Percentiles rank a stretch among this genome's conserved stretches.
Evolutionary conservation across 2,113 vertebrate species (phyloP).

Genomic region (Tetraodon nigroviridis): DNA sequence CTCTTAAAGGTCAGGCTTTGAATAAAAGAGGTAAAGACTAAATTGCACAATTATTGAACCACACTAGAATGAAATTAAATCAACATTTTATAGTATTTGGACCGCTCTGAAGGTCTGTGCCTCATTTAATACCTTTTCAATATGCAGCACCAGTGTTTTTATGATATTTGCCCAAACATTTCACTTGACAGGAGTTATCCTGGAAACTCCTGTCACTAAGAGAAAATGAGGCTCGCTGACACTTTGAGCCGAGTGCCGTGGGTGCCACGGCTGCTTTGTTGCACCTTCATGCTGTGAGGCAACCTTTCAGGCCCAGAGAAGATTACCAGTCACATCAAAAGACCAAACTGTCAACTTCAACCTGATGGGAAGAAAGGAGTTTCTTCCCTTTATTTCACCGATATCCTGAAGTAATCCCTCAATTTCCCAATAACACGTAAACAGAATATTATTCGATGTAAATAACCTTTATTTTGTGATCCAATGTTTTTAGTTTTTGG

Average conservation of each 20-base stretch:
- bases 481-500: not conserved
- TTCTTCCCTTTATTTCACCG: conserved; percentile 17
- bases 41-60: no score
- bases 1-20: no score
- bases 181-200: not conserved
- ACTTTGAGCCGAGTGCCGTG: conserved; percentile 13
- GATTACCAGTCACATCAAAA: conserved; percentile 41
- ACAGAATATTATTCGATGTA: not conserved
- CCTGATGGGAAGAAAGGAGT: conserved; percentile 23
- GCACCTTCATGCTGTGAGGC: conserved; percentile 26
- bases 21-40: no score
- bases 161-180: not conserved
- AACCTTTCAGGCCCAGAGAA: conserved; percentile 13
- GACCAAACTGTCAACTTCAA: conserved; percentile 21
- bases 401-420: conserved; percentile 12
- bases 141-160: not conserved
- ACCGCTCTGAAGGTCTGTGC: not conserved
- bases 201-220: not conserved
- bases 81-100: no score
- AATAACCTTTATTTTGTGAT: not conserved
- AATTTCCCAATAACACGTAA: conserved; percentile 8
- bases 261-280: conserved; percentile 26
- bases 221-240: conserved; percentile 26
- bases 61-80: no score
- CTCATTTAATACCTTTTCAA: not conserved